These are phyloP conservation scores for Cantharis rufa DNA, from an alignment of 2,888 invertebrate genomes.

Conservation along the genomic window DNA sequence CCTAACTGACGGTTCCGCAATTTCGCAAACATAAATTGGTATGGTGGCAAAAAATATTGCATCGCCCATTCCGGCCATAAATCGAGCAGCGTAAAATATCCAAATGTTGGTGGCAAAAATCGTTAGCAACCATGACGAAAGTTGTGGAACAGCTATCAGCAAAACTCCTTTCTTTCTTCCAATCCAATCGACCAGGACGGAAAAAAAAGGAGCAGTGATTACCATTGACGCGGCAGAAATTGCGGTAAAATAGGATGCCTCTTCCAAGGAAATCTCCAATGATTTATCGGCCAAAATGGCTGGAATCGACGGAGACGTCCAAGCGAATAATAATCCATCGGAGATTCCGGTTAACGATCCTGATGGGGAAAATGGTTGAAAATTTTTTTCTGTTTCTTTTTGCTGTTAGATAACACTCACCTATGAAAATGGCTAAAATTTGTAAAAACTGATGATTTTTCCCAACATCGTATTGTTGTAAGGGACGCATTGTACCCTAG, in stretches of 20 bases:
- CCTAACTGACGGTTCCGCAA: slow-evolving; percentile 43
- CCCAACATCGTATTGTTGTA: neutral
- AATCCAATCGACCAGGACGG: neutral
- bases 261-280: slow-evolving; percentile 14
- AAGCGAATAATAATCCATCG: slow-evolving; percentile 23
- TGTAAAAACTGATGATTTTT: neutral
- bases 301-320: slow-evolving; percentile 32
- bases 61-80: slow-evolving; percentile 43
- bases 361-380: neutral
- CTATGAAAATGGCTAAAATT: neutral
- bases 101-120: slow-evolving; percentile 38
- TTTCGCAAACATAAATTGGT: slow-evolving; percentile 44
- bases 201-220: neutral
- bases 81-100: slow-evolving; percentile 43
- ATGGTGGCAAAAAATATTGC: slow-evolving; percentile 37
- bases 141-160: neutral
- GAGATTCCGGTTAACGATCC: slow-evolving; percentile 33
- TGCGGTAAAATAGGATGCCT: neutral
- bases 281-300: slow-evolving; percentile 1
- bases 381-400: no score
- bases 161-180: neutral
- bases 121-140: slow-evolving; percentile 38
- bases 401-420: neutral
- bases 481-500: neutral
- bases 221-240: neutral